A percentile compares a stretch with the other conserved stretches of the same genome.
phyloP scores from a whole-genome alignment of 2,888 invertebrate genomes.

The Arenicola marina region DNA sequence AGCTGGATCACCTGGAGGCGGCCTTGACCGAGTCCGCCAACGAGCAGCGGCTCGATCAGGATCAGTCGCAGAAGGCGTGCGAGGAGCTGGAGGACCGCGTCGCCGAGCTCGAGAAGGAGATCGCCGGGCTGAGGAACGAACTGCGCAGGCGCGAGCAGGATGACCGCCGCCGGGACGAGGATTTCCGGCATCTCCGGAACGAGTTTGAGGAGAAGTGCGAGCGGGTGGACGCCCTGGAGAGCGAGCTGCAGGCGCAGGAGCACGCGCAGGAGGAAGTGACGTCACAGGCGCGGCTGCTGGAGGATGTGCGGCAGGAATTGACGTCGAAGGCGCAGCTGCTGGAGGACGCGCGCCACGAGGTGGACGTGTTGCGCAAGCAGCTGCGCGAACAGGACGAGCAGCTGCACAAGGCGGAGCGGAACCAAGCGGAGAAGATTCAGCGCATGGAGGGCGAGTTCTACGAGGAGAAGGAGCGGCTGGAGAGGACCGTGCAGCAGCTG shows the following conservation, averaged over 20 bases:
- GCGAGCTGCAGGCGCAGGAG: background rate
- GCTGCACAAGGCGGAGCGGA: background rate
- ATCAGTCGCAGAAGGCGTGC: background rate
- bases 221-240: background rate
- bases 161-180: too few relatives aligned
- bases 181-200: too few relatives aligned
- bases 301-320: background rate
- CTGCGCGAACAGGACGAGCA: background rate
- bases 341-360: constrained; percentile 30
- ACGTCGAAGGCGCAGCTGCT: too few relatives aligned
- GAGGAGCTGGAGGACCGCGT: background rate
- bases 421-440: background rate
- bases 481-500: constrained; percentile 77
- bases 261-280: background rate
- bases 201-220: background rate
- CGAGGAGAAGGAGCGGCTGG: constrained; percentile 73
- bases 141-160: background rate
- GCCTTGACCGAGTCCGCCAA: background rate
- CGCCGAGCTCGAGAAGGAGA: background rate
- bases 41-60: constrained; percentile 20
- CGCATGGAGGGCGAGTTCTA: constrained; percentile 47
- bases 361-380: background rate
- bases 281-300: background rate
- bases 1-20: constrained; percentile 1
- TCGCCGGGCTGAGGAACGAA: background rate